Evolutionary conservation across 2,797 vertebrate species (phyloP), one percentile per base, ranked within the genome.

Genomic region (Crypturellus tataupa): DNA sequence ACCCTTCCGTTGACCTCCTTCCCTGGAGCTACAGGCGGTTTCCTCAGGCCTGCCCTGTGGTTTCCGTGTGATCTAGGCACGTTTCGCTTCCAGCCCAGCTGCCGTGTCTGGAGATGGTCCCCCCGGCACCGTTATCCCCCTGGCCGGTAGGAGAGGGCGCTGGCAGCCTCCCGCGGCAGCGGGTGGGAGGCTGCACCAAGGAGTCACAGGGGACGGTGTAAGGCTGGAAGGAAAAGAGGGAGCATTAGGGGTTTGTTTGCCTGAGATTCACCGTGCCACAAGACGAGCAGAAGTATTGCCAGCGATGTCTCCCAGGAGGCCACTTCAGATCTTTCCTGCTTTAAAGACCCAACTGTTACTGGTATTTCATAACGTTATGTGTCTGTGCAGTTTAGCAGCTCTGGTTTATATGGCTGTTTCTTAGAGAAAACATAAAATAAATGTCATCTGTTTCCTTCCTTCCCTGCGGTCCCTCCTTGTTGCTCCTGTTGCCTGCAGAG

Each of bases 401-500:
- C 6, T 33, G 20, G 7, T 2, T 12, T 72, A 89, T 83, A 83
- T 42, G 21, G 20, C 16, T 89, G n/a, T 56, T 53, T 90, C 86
- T 93, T 88, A 79, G 46, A 71, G 60, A 87, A 87, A 87, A 40
- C 12, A 44, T 77, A 60, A 89, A 87, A 62, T 31, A 85, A 95
- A 87, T 71, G 44, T 80, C 47, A 80, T 35, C 24, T 80, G 42
- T 59, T 80, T 77, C 60, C 80, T 33, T 53, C 31, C 14, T 16
- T 62, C 68, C 9, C 9, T 76, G 53, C 53, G 19, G 53, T 29
- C 29, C 14, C 47, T 20, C 9, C 42, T 24, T 44, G 12, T 65
- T 67, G 33, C 49, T 73, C 24, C 33, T 55, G 27, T 47, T 73
- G 35, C 37, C 11, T 39, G 12, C 44, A 56, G 19, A 24, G 31